Conservation (phyloP, 2,888 invertebrate species). For the Charanyca ferruginea region DNA sequence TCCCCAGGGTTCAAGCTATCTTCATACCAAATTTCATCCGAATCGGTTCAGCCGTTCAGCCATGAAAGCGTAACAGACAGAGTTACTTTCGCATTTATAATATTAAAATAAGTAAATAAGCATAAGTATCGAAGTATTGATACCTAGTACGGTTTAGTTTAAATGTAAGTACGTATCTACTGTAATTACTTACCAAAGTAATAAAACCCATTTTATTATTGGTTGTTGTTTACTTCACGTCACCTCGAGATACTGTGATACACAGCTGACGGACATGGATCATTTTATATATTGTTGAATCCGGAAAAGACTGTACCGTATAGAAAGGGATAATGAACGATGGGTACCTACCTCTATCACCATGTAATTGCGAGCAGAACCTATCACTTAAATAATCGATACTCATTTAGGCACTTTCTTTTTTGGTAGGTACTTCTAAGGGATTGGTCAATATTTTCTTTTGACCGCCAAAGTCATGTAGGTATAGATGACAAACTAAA, state of each 20-base stretch:
- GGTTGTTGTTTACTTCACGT: conserved; percentile 58
- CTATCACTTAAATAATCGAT: conserved; percentile 56
- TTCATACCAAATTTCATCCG: too few relatives aligned
- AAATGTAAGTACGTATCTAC: too few relatives aligned
- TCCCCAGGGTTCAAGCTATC: too few relatives aligned
- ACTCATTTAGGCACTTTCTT: conserved; percentile 67
- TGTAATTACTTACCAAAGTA: conserved; percentile 75
- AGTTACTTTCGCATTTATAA: too few relatives aligned
- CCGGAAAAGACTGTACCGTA: conserved; percentile 78
- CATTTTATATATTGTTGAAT: conserved; percentile 82
- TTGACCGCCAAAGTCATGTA: too few relatives aligned
- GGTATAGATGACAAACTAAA: too few relatives aligned
- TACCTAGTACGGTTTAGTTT: too few relatives aligned
- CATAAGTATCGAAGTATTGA: too few relatives aligned
- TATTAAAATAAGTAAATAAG: too few relatives aligned
- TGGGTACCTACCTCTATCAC: too few relatives aligned
- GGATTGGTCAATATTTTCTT: background rate
- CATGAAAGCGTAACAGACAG: too few relatives aligned
- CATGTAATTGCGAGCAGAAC: conserved; percentile 62
- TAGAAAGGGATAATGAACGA: conserved; percentile 81
- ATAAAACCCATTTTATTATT: conserved; percentile 75
- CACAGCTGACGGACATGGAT: conserved; percentile 56
- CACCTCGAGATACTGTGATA: conserved; percentile 72
- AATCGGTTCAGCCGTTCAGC: too few relatives aligned
- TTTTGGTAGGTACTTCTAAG: background rate